phyloP scores from a whole-genome alignment of 2,113 vertebrate species.

The Kryptolebias marmoratus region DNA sequence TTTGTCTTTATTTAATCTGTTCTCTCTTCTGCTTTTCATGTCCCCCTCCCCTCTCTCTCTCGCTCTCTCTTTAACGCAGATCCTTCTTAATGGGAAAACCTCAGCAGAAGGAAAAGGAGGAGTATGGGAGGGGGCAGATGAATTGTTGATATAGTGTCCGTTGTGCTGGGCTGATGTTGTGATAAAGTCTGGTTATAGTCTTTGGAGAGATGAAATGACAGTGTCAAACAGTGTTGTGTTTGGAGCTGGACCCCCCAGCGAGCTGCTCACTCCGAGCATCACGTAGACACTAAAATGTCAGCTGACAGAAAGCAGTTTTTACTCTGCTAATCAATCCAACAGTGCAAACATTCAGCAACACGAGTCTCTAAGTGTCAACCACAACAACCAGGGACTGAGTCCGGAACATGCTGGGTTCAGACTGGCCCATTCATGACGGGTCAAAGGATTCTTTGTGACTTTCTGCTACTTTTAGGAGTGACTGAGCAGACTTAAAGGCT shows the following conservation, averaged over 20 bases:
- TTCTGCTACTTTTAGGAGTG: slow-evolving; percentile 18
- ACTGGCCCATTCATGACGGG: slow-evolving; percentile 45
- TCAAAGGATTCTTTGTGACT: slow-evolving; percentile 73
- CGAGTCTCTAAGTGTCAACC: slow-evolving; percentile 14
- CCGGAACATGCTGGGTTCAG: slow-evolving; percentile 41
- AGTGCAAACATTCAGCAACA: slow-evolving; percentile 9
- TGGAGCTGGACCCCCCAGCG: slow-evolving; percentile 15
- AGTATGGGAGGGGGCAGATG: slow-evolving; percentile 16
- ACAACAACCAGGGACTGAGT: slow-evolving; percentile 6
- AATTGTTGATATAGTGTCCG: slow-evolving; percentile 42
- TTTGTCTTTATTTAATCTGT: slow-evolving; percentile 66
- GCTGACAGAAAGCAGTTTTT: slow-evolving; percentile 17
- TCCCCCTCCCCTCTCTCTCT: slow-evolving; percentile 2
- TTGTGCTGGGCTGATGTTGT: slow-evolving; percentile 45
- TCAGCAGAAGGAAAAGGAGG: slow-evolving; percentile 25
- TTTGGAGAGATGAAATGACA: slow-evolving; percentile 46
- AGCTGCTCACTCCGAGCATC: slow-evolving; percentile 34
- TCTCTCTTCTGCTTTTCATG: slow-evolving; percentile 30
- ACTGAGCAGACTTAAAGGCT: background rate
- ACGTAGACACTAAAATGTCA: slow-evolving; percentile 29
- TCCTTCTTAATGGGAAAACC: slow-evolving; percentile 42
- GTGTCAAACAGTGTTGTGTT: slow-evolving; percentile 28
- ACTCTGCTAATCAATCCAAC: slow-evolving; percentile 7
- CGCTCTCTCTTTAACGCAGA: slow-evolving; percentile 29
- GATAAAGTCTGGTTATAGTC: slow-evolving; percentile 44